Conservation (phyloP, 2,113 vertebrate genomes). For the Ciconia maguari region DNA sequence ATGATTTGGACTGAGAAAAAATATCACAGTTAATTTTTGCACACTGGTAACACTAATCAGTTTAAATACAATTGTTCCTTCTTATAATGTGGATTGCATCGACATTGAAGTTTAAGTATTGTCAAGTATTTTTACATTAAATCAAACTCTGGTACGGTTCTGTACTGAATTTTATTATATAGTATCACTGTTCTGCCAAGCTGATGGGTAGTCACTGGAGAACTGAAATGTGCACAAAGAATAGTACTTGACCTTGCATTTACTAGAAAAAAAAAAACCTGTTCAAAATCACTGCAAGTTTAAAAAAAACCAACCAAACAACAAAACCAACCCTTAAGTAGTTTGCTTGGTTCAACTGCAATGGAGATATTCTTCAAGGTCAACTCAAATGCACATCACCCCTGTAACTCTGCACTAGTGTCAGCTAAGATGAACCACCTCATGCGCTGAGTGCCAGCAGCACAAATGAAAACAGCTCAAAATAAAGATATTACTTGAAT, state of each 20-base stretch:
- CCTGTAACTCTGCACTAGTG: background rate
- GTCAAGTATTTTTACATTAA: background rate
- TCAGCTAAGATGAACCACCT: background rate
- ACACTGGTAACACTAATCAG: background rate
- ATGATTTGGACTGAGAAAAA: background rate
- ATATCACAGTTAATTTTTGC: background rate
- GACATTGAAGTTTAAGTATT: background rate
- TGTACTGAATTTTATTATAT: background rate
- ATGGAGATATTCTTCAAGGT: background rate
- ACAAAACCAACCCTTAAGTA: background rate
- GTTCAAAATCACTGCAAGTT: background rate
- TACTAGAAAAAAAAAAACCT: background rate
- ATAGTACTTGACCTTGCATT: background rate
- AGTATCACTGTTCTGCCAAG: background rate
- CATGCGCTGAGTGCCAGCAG: background rate
- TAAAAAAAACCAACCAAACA: background rate
- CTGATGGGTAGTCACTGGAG: background rate
- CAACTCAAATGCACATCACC: background rate
- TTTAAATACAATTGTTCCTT: background rate
- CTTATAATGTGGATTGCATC: background rate
- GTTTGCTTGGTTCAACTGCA: background rate
- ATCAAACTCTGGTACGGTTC: background rate
- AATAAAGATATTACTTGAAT: background rate
- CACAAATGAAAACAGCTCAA: background rate
- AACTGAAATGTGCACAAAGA: background rate